Conservation (phyloP, 2,888 invertebrate species). For the Meteorus cinctellus region DNA sequence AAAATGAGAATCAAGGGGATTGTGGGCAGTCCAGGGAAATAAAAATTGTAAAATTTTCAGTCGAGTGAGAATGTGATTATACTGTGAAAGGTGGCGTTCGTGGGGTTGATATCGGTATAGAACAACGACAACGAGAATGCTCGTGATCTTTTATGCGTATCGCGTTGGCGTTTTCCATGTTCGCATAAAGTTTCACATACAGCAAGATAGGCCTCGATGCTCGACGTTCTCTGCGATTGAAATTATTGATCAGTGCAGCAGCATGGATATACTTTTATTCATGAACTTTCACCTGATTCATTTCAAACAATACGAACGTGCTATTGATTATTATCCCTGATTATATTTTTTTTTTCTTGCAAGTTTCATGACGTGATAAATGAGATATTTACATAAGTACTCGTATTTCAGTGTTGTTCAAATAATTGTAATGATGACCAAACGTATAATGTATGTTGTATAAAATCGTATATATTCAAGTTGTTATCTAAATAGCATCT, state of each 20-base stretch:
- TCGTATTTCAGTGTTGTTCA: constrained; percentile 56
- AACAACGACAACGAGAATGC: constrained; percentile 55
- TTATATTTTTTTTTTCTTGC: neutral
- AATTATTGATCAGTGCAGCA: constrained; percentile 57
- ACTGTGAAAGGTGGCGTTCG: constrained; percentile 19
- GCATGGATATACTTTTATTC: constrained; percentile 22
- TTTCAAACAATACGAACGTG: neutral
- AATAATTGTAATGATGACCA: constrained; percentile 15
- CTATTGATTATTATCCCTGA: neutral
- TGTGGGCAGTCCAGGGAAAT: constrained; percentile 28
- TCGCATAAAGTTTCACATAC: constrained; percentile 57
- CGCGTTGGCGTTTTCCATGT: constrained; percentile 64
- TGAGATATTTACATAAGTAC: constrained; percentile 47
- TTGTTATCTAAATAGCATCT: constrained; percentile 70
- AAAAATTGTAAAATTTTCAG: constrained; percentile 11
- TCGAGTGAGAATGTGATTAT: constrained; percentile 48
- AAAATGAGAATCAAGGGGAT: neutral
- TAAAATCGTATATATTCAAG: neutral
- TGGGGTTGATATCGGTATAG: constrained; percentile 40
- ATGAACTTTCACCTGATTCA: constrained; percentile 18
- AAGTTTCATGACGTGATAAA: neutral
- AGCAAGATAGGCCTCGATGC: constrained; percentile 58
- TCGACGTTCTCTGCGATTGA: constrained; percentile 57
- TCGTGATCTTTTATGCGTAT: constrained; percentile 59
- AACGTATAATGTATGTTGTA: neutral